Evolutionary conservation across 2,113 vertebrate species (phyloP).

Genomic region (Dermatemys mawii): DNA sequence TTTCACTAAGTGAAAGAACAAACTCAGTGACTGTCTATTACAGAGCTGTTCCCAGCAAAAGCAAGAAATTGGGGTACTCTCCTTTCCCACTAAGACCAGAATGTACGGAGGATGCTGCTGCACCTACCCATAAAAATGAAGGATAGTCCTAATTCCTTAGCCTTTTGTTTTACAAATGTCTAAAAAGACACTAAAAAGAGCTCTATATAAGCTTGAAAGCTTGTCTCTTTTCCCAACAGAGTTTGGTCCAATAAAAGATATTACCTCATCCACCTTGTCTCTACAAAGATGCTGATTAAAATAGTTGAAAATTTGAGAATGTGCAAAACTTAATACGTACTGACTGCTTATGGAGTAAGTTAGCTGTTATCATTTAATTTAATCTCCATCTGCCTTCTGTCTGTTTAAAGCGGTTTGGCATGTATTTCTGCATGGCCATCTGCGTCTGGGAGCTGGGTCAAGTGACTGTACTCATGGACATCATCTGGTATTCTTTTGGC

Average conservation of each 20-base stretch:
- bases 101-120: background rate
- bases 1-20: background rate
- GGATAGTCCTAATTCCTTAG: background rate
- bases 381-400: conserved; percentile 65
- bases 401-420: conserved; percentile 26
- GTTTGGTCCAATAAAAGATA: background rate
- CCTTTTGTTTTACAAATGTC: background rate
- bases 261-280: too few relatives aligned
- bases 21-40: background rate
- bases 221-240: background rate
- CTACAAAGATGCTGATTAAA: background rate
- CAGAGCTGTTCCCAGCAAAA: background rate
- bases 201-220: background rate
- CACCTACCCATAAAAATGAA: conserved; percentile 8
- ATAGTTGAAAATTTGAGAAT: background rate
- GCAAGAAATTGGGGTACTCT: background rate
- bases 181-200: background rate
- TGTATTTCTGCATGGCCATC: conserved; percentile 54
- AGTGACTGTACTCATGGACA: conserved; percentile 54
- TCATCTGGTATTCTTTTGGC: conserved; percentile 60
- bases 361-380: conserved; percentile 59
- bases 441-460: conserved; percentile 69
- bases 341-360: background rate
- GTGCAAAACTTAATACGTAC: conserved; percentile 12
- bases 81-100: background rate